Conservation (phyloP, 2,888 invertebrate species). For the Bhutanitis thaidina region DNA sequence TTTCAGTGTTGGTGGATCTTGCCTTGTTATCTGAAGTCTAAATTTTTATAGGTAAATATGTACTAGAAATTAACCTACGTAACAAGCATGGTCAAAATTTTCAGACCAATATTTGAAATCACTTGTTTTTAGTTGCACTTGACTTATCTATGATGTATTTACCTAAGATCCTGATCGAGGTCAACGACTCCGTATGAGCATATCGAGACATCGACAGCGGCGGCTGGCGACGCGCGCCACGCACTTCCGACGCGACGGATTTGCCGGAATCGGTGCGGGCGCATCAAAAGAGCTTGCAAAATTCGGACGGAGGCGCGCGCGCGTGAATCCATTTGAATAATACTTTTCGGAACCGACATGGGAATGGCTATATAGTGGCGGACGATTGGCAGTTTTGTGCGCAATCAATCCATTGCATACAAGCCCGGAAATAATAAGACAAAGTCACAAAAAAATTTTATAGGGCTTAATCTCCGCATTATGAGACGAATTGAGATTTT, state of each 20-base stretch:
- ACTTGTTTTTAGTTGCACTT: too few species aligned
- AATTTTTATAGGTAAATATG: too few species aligned
- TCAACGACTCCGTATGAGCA: slow-evolving; percentile 65
- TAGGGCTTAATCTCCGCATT: slow-evolving; percentile 62
- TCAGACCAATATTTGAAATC: too few species aligned
- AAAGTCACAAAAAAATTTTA: slow-evolving; percentile 50
- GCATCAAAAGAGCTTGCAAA: slow-evolving; percentile 75
- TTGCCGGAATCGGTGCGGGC: slow-evolving; percentile 79
- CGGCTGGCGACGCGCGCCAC: slow-evolving; percentile 59
- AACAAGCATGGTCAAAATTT: too few species aligned
- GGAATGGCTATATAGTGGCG: slow-evolving; percentile 51
- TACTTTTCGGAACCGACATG: slow-evolving; percentile 69
- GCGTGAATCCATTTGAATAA: slow-evolving; percentile 79
- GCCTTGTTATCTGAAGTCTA: too few species aligned
- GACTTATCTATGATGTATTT: slow-evolving; percentile 44
- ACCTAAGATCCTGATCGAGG: slow-evolving; percentile 69
- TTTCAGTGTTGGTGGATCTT: too few species aligned
- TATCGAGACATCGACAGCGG: slow-evolving; percentile 66
- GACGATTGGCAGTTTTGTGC: slow-evolving; percentile 30
- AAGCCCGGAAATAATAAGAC: slow-evolving; percentile 35
- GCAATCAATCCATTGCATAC: slow-evolving; percentile 36
- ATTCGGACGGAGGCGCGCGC: slow-evolving; percentile 73
- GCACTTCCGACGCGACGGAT: slow-evolving; percentile 80
- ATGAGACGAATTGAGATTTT: slow-evolving; percentile 39
- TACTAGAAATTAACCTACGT: too few species aligned